Base-by-base conservation (phyloP, 2,113 vertebrate species). In the Xyliphius kryptos region DNA sequence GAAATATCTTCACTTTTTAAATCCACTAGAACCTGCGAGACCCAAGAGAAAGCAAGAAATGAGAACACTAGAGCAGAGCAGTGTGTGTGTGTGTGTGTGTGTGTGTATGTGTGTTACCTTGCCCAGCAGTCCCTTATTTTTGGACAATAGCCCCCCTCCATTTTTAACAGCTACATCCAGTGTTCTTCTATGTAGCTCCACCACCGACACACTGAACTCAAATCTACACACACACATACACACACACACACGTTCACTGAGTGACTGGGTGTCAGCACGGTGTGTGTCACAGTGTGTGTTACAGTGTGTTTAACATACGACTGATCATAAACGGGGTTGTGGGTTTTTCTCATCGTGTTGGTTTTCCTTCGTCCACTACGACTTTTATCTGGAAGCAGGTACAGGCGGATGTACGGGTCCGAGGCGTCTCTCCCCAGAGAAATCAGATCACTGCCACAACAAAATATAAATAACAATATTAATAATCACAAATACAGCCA, bases 81-180 rank as follows among this genome's bases (percentile, higher is more conserved):
- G 32, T 38, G 15, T 38, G 32, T 56, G 9, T 48, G 57, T 49
- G 15, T 37, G 46, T 61, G 26, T 49, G 22, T 40, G 20, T 17
- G 38, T 43, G 49, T 44, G 60, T 43, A 48, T 62, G 49, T 62
- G 37, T 57, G 20, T 37, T 75, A 96, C 96, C 85, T 97, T 97
- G 80, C 96, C 96, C 70, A 98, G 83, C 14, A 97, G 90, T 41
- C 95, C 95, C 89, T 92, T 97, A 77, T 95, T 91, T 92, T 95
- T 96, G 79, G 92, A 97, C 76, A 97, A 76, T 74, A 98, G 89
- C 59, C 92, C 93, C 1, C 95, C 92, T 21, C 91, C 90, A 69
- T 97, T 97, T 81, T 98, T 98, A 67, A 98, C 96, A 0, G 96
- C 92, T 47, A 97, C 89, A 60, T 98, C 96, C 76, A 98, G 78